Base-by-base conservation (phyloP, 1,140 invertebrate species). In the Batillaria attramentaria region DNA sequence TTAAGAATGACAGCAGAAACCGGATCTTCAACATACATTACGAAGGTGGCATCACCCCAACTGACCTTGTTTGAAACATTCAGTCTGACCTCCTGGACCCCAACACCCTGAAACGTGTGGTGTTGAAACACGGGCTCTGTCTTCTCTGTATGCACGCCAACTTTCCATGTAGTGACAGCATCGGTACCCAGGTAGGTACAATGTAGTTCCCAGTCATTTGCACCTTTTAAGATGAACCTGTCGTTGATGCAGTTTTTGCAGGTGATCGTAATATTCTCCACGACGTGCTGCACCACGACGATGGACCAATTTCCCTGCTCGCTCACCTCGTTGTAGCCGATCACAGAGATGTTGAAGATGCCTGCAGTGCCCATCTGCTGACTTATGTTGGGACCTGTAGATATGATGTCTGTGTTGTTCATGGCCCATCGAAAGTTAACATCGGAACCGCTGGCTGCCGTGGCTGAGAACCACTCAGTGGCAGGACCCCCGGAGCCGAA, bases 381-480 rank as follows among this genome's bases (percentile, higher is more conserved):
- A 13, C 46, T 62, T 35, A 75, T 33, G 73, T 65, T 75, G 39
- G 35, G 37, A 3, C 73, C 73, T 8, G 50, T 37, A 20, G 10
- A 28, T n/a, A 31, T 0, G 20, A 75, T 4, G 28, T 16, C n/a
- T 13, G 28, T 24, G 54, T 43, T 24, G 33, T 68, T 43, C 50
- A 41, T 72, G 50, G 31, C 50, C 79, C 79, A 80, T 1, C n/a
- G 20, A 46, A 70, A 80, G 65, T 31, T 60, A 6, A 80, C 20
- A 28, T 72, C 39, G 39, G 73, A 72, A 16, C 73, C 79, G 4
- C 41, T 28, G 18, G 54, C 24, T 37, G 46, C 20, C 20, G 20
- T 76, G 16, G 74, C 79, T 18, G 18, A 10, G 33, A 80, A 76
- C 28, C 46, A 39, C 0, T 57, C 69, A 35, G 6, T 18, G 31